These are phyloP conservation scores for Macrotrachela quadricornifera DNA, from an alignment of 1,140 invertebrate genomes.

Conservation along the genomic window DNA sequence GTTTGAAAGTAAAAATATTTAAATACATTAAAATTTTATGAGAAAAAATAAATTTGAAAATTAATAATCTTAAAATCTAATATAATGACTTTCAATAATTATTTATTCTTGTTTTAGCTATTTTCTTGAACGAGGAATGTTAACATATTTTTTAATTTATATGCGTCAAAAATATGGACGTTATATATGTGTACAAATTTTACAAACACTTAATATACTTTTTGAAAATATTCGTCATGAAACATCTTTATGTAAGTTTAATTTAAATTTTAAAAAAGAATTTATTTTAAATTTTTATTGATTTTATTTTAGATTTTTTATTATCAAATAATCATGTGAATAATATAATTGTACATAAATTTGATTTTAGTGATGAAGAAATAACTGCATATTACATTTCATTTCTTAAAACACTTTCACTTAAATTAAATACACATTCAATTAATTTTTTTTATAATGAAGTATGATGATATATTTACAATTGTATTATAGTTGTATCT, in stretches of 20 bases:
- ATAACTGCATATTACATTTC: constrained; percentile 97
- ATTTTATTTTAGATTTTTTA: constrained; percentile 36
- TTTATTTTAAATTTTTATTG: background rate
- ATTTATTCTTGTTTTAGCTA: constrained; percentile 49
- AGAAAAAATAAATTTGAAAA: background rate
- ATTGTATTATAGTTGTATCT: background rate
- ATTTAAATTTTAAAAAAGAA: background rate
- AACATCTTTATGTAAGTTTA: constrained; percentile 78
- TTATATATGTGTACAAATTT: constrained; percentile 84
- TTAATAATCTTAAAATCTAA: too few species aligned
- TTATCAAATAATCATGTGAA: constrained; percentile 99
- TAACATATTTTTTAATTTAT: constrained; percentile 85
- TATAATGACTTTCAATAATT: too few species aligned
- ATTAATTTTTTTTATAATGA: constrained; percentile 99
- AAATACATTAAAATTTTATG: background rate
- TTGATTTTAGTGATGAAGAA: constrained; percentile 98
- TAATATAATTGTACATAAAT: constrained; percentile 95
- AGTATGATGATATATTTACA: constrained; percentile 37
- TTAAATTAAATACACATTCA: constrained; percentile 93
- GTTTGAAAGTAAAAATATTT: too few species aligned
- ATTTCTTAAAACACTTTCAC: constrained; percentile 84
- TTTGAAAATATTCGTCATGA: constrained; percentile 98
- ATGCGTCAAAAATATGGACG: constrained; percentile 90
- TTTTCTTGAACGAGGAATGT: constrained; percentile 97
- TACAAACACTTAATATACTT: constrained; percentile 92